Base-by-base conservation (phyloP, 2,113 vertebrate species). In the Struthio camelus region DNA sequence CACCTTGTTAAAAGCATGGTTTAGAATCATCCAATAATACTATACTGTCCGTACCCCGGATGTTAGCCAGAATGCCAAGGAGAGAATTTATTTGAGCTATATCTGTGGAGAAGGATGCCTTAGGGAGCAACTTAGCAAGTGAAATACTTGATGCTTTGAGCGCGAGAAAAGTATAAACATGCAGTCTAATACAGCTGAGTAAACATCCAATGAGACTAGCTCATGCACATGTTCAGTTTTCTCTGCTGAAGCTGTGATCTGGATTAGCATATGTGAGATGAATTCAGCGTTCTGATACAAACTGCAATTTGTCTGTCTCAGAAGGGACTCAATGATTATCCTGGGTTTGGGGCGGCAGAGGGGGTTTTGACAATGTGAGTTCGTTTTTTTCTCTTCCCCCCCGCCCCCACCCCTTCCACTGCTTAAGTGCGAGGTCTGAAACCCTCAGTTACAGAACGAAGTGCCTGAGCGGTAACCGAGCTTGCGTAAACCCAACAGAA, bases 371-470 rank as follows among this genome's bases (percentile, higher is more conserved):
- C 64, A 11, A 32, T 7, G 4, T 69, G 65, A 62, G 32, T 19
- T 58, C 38, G 38, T 77, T 76, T 95, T 3, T 69, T 82, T 84
- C 84, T 90, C 79, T 64, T 42, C 11, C 30, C 78, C 82, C 34
- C 27, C 19, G n/a, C n/a, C n/a, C n/a, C n/a, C n/a, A n/a, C 53
- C 25, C 8, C 54, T 93, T 95, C 79, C 91, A 94, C 86, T 64
- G 53, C 85, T 97, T 95, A 81, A 71, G n/a, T 91, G 69, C 32
- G 72, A 90, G 96, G 92, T 93, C 93, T 82, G 86, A 96, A 98
- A 94, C 94, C 95, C 93, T 92, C 92, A 95, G 96, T 97, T 98
- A 97, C 93, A 87, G 94, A 97, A 92, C 92, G 97, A 97, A 98
- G 95, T 97, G 80, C 72, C 92, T 97, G 96, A 97, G 96, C 93